A percentile compares a stretch with the other conserved stretches of the same genome.
These are phyloP conservation scores for Lasaia peninsularis DNA, from an alignment of 1,140 invertebrate species.

Conservation along the genomic window DNA sequence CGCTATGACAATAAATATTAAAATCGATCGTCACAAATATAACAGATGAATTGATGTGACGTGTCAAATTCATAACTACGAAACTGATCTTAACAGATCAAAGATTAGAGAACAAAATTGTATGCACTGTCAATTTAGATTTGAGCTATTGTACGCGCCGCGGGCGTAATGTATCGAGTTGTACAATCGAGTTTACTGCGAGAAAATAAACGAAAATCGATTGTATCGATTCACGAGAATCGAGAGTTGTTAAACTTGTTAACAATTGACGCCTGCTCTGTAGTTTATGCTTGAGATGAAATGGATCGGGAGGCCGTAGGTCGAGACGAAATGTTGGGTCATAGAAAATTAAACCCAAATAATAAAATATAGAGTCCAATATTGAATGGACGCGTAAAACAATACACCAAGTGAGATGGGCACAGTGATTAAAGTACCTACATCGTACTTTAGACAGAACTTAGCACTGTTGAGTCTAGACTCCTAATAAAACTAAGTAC, in stretches of 20 bases:
- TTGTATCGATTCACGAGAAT: conserved; percentile 69
- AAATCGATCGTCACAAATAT: conserved; percentile 24
- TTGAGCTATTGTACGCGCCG: conserved; percentile 43
- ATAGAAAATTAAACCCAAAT: conserved; percentile 27
- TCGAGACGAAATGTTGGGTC: conserved; percentile 35
- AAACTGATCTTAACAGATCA: conserved; percentile 41
- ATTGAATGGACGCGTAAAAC: conserved; percentile 30
- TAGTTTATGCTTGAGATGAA: conserved; percentile 73
- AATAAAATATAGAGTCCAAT: conserved; percentile 28
- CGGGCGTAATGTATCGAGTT: conserved; percentile 51
- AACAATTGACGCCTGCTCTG: conserved; percentile 71
- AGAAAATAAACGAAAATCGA: conserved; percentile 70
- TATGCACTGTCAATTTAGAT: conserved; percentile 38
- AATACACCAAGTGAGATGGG: conserved; percentile 56
- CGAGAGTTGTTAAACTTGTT: conserved; percentile 72
- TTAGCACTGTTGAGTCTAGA: conserved; percentile 19
- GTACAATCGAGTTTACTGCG: conserved; percentile 61
- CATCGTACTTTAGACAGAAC: conserved; percentile 31
- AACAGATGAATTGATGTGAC: conserved; percentile 43
- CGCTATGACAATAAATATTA: conserved; percentile 25
- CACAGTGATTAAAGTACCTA: conserved; percentile 50
- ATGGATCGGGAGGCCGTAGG: conserved; percentile 68
- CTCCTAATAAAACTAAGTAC: conserved; percentile 15
- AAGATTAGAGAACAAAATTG: conserved; percentile 46
- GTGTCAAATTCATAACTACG: conserved; percentile 49